Base-by-base conservation (phyloP, 2,797 vertebrate genomes). In the Chiroxiphia lanceolata region DNA sequence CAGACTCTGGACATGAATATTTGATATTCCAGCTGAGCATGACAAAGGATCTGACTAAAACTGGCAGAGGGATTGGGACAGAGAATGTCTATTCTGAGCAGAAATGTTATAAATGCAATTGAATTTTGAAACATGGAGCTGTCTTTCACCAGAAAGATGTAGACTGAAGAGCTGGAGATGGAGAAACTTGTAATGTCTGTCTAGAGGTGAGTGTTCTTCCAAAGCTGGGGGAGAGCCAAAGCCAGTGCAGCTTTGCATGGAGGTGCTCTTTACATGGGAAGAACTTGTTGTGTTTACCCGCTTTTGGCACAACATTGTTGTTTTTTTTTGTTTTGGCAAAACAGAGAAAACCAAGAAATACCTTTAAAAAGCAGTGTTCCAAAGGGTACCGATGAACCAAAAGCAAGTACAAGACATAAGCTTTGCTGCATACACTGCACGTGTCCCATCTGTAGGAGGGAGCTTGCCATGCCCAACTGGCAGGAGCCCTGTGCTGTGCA, bases 1-100 rank as follows among this genome's bases (percentile, higher is more conserved):
- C 3, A 7, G 50, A 26, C 15, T 80, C 53, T 0, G 2, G 57
- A 56, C 42, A 59, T 94, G 74, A 89, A 93, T 95, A 95, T 93
- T 87, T 95, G 48, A 83, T 89, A 71, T 11, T 87, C 53, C 72
- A 92, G 21, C 71, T 82, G 82, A 94, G 18, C 33, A 15, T 95
- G 91, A 89, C 76, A 89, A 83, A 95, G 45, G 82, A 47, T 61
- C 53, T 87, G 47, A 22, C 69, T 92, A 61, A 94, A 94, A 68
- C 34, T 89, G 76, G 45, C 5, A 0, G 74, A 33, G 26, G 20
- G 17, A 57, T 90, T 83, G 68, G 36, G 68, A 57, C 34, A 74
- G 33, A 51, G 31, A 75, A 45, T 53, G n/a, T 42, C 78, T 90
- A 2, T 80, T 92, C 86, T 64, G 50, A 51, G 71, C 34, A 85